These are phyloP conservation scores for Clarias gariepinus DNA, from an alignment of 2,113 vertebrate genomes.

Conservation along the genomic window DNA sequence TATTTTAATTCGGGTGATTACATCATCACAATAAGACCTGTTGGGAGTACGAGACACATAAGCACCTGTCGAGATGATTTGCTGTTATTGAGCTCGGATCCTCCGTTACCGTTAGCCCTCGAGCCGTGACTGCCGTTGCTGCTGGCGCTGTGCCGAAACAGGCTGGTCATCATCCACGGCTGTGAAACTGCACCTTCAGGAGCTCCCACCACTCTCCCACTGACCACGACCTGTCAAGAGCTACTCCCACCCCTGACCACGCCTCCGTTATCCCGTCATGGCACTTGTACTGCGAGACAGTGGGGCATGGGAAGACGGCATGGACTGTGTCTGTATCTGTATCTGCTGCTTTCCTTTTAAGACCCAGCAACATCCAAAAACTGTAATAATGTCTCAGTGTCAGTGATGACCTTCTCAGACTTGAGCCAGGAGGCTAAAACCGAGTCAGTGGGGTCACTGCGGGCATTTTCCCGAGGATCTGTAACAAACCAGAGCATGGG, in stretches of 20 bases:
- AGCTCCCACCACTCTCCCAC: background rate
- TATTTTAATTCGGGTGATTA: background rate
- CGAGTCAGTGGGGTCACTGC: background rate
- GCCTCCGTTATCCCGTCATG: conserved; percentile 48
- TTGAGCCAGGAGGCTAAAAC: background rate
- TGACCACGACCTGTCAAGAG: conserved; percentile 21
- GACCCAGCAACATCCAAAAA: conserved; percentile 37
- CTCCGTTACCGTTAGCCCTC: conserved; percentile 34
- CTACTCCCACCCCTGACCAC: conserved; percentile 24
- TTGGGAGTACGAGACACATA: conserved; percentile 10
- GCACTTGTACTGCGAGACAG: background rate
- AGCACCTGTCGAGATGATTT: conserved; percentile 64
- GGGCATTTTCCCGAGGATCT: conserved; percentile 25
- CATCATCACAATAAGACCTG: background rate
- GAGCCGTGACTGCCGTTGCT: conserved; percentile 66
- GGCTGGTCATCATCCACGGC: conserved; percentile 78
- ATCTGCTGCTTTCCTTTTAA: background rate
- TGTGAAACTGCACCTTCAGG: conserved; percentile 11
- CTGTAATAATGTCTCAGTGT: background rate
- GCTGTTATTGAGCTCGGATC: conserved; percentile 86
- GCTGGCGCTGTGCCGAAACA: conserved; percentile 74
- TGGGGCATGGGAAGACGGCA: conserved; percentile 13
- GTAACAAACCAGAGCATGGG: conserved; percentile 14
- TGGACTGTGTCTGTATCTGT: background rate
- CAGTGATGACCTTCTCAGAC: background rate